Evolutionary conservation across 2,797 vertebrate genomes (phyloP).

Genomic region (Anniella stebbinsi): DNA sequence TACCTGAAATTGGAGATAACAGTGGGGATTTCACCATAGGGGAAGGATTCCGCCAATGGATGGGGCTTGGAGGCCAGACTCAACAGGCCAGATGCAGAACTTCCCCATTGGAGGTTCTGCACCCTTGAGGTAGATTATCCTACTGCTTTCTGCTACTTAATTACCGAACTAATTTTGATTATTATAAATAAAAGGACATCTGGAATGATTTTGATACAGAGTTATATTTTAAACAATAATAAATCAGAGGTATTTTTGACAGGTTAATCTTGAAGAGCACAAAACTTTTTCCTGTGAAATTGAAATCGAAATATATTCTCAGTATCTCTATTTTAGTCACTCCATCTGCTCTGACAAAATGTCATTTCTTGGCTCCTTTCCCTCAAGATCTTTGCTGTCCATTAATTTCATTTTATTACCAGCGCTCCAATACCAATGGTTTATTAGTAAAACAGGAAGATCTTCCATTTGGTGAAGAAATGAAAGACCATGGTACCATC

Average conservation of each 20-base stretch:
- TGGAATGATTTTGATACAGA: conserved; percentile 44
- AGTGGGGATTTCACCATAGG: too few species aligned
- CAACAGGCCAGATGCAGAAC: too few species aligned
- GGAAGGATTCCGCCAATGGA: too few species aligned
- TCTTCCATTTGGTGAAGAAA: conserved; percentile 45
- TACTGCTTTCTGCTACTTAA: neutral
- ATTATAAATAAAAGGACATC: conserved; percentile 28
- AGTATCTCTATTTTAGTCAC: conserved; percentile 57
- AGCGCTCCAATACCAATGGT: neutral
- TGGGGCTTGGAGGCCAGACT: too few species aligned
- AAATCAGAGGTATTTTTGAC: conserved; percentile 31
- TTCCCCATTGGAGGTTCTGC: too few species aligned
- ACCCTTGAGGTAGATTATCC: neutral
- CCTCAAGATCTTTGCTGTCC: neutral
- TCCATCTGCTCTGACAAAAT: conserved; percentile 59
- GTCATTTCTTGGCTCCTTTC: conserved; percentile 15
- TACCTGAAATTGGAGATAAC: too few species aligned
- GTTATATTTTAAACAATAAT: conserved; percentile 25
- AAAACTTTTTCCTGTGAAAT: neutral
- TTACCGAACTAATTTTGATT: conserved; percentile 11
- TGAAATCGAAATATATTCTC: conserved; percentile 8
- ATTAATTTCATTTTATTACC: conserved; percentile 12
- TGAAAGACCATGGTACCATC: neutral
- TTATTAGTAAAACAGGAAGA: conserved; percentile 50
- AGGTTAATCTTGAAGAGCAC: conserved; percentile 40